Evolutionary conservation across 2,888 invertebrate genomes (phyloP).

Genomic region (Erynnis tages): DNA sequence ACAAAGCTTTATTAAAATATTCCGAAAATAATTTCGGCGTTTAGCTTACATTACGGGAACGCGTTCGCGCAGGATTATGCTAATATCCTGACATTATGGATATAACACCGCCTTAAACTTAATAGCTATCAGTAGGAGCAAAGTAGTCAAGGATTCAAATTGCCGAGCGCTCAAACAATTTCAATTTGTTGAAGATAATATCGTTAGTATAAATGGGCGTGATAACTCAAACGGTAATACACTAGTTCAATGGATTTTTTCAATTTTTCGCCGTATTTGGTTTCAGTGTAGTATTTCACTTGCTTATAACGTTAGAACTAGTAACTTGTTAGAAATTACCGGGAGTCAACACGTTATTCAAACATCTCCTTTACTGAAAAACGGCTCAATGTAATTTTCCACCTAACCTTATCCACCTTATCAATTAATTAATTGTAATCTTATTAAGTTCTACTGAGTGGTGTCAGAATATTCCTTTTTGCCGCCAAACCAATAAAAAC

Average conservation of each 20-base stretch:
- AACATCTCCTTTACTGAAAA: neutral
- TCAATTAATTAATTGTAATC: neutral
- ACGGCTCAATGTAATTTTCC: too few relatives aligned
- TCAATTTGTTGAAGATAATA: slow-evolving; percentile 1
- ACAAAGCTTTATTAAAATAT: too few relatives aligned
- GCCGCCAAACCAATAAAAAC: slow-evolving; percentile 1
- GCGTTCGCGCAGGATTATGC: too few relatives aligned
- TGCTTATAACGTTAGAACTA: neutral
- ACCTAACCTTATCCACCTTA: neutral
- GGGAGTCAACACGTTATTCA: too few relatives aligned
- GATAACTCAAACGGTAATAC: slow-evolving; percentile 2
- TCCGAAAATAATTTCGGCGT: too few relatives aligned
- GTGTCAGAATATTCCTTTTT: neutral
- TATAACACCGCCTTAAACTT: too few relatives aligned
- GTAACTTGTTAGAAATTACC: neutral
- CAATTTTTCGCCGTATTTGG: slow-evolving; percentile 1
- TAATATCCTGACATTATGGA: too few relatives aligned
- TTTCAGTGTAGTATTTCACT: slow-evolving; percentile 1
- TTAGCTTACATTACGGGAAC: too few relatives aligned
- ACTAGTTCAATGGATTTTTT: slow-evolving; percentile 1
- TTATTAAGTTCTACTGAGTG: neutral
- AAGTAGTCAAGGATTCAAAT: too few relatives aligned
- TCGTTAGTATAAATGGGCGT: neutral
- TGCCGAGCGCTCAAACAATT: neutral
- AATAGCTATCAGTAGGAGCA: too few relatives aligned